Base-by-base conservation (phyloP, 2,888 invertebrate genomes). In the Nemotelus nigrinus region DNA sequence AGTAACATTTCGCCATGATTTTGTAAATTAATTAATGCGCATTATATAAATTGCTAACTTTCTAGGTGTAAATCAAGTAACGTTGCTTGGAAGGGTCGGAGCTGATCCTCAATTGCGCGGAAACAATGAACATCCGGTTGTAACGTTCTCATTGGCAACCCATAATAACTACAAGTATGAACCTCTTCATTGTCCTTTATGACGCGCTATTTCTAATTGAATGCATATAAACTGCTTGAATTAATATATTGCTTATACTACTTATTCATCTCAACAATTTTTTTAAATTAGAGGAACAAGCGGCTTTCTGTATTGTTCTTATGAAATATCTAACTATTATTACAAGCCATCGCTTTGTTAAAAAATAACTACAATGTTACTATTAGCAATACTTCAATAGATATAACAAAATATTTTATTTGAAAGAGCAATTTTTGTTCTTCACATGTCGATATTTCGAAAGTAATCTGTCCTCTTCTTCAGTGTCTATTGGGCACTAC, bases 101-200 rank as follows among this genome's bases (percentile, higher is more conserved):
- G 92, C 90, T n/a, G 94, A 96, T 85, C 96, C 97, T 2, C 95
- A 96, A 85, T 91, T 93, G 84, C 91, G 96, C 81, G 97, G 97
- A 2, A 90, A 90, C 2, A 91, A 92, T 72, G 90, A 93, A 79
- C 95, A 94, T 86, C 97, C 97, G 2, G 94, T 97, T 44, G 91
- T 95, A 47, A 91, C 94, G 81, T 97, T 98, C 87, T 95, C 96
- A 0, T 83, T 98, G 75, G 97, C 97, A 3, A 98, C 97, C 44
- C 96, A 96, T 84, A 91, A 91, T 60, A 95, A 94, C 85, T 96
- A 95, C 86, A 93, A 92, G 86, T 89, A 87, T 81, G 78, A 25
- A 25, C 25, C 0, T 25, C 77, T 6, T 6, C 58, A n/a, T 57
- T 3, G 25, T 57, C 8, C 25, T 57, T 57, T 3, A 57, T 4